phyloP scores from a whole-genome alignment of 2,888 invertebrate species.

The Mesorhabditis spiculigera region DNA sequence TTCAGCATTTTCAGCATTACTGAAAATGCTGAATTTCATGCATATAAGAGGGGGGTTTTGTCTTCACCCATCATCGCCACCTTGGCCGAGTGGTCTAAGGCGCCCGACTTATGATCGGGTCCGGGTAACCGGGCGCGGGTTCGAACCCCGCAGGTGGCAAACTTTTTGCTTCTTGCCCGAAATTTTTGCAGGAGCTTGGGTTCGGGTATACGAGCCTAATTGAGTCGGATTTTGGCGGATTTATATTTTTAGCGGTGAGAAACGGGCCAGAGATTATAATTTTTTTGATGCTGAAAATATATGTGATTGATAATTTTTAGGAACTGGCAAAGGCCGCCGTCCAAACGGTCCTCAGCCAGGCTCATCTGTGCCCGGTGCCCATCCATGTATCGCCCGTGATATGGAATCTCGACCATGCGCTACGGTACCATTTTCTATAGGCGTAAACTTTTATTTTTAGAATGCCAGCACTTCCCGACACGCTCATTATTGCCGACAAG shows the following conservation, averaged over 20 bases:
- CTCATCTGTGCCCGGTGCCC: slow-evolving; percentile 76
- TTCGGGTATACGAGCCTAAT: too few species aligned
- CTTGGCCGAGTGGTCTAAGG: too few species aligned
- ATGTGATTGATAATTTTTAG: neutral
- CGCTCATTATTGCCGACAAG: slow-evolving; percentile 86
- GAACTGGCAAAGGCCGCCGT: slow-evolving; percentile 68
- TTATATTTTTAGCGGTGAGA: neutral
- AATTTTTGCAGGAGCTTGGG: too few species aligned
- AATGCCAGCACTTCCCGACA: slow-evolving; percentile 75
- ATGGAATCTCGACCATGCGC: slow-evolving; percentile 82
- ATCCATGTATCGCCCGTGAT: slow-evolving; percentile 83
- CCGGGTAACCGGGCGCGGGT: too few species aligned
- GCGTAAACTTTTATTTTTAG: neutral
- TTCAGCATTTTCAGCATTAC: too few species aligned
- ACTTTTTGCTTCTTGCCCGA: too few species aligned
- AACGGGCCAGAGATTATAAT: neutral
- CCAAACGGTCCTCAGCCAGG: slow-evolving; percentile 21
- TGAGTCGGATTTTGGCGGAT: neutral
- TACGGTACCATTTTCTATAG: slow-evolving; percentile 74
- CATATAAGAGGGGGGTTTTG: too few species aligned
- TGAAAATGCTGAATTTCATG: too few species aligned
- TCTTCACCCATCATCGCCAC: too few species aligned
- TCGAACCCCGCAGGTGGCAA: too few species aligned
- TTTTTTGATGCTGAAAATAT: neutral
- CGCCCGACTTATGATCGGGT: too few species aligned